Base-by-base conservation (phyloP, 1,140 invertebrate genomes). In the Cylas formicarius region DNA sequence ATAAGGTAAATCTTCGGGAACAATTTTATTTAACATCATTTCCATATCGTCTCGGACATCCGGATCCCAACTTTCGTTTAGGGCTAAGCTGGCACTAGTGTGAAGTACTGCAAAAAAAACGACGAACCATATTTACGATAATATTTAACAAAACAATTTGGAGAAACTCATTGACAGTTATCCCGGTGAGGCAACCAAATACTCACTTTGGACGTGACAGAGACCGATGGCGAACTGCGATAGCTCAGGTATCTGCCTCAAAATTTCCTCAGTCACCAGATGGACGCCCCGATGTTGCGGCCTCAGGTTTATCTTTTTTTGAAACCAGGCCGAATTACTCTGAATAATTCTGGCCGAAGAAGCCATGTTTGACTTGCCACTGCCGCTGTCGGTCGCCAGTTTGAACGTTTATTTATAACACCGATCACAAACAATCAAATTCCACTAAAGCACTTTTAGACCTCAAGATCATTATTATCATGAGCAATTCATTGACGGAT, bases 1-100 rank as follows among this genome's bases (percentile, higher is more conserved):
- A 67, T 94, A 97, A 63, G 85, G 84, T 68, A 92, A 78, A 67
- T 85, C 88, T 78, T 97, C 92, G 71, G 93, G 93, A 73, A 96
- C 88, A 71, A 96, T 90, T 83, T 92, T 94, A 72, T 95, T 94
- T 66, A 97, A 76, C 87, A 96, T 95, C 89, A 93, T 96, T 74
- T 96, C 91, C 88, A 95, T 94, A 65, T 97, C 93, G 65, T 92
- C 89, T 71, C 90, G 81, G 34, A 94, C 91, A 74, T 94, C 89
- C 54, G 90, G 90, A 76, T 96, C 90, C 90, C 92, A 96, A 72
- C 91, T 95, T 76, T 97, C 92, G 72, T 96, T 96, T 65, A 97
- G 74, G 53, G 90, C 90, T 66, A 97, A 77, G 77, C 91, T 95
- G 62, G 92, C 92, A 62, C 91, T 95, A 61, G 91, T 97, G 72